Percentiles rank a stretch among this genome's conserved stretches.
These are phyloP conservation scores for Heterotis niloticus DNA, from an alignment of 2,113 vertebrate genomes.

Conservation along the genomic window DNA sequence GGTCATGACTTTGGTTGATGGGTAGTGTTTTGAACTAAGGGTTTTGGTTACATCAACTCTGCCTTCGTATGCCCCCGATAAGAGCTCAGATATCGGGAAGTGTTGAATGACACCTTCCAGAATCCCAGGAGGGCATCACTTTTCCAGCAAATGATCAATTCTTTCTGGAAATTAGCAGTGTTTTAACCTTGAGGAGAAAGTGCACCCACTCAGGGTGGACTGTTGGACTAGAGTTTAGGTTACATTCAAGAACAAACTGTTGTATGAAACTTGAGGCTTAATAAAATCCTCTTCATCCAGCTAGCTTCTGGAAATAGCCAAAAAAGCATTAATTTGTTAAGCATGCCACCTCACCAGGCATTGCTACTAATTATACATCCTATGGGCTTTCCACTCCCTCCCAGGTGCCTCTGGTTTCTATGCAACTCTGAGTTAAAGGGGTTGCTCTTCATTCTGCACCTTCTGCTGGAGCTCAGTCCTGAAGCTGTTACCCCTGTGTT, in stretches of 20 bases:
- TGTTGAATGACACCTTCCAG: slow-evolving; percentile 9
- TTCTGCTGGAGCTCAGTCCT: too few relatives aligned
- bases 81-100: slow-evolving; percentile 20
- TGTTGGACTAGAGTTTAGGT: background rate
- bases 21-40: background rate
- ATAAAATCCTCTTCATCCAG: background rate
- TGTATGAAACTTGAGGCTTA: background rate
- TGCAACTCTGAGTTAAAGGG: slow-evolving; percentile 22
- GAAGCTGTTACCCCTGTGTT: too few relatives aligned
- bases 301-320: slow-evolving; percentile 28
- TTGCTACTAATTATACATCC: slow-evolving; percentile 44
- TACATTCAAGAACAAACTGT: background rate
- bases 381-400: slow-evolving; percentile 23
- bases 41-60: background rate
- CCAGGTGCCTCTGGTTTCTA: slow-evolving; percentile 23
- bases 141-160: background rate
- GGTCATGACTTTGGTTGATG: background rate
- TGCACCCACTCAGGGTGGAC: background rate
- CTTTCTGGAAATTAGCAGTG: slow-evolving; percentile 1
- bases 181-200: slow-evolving; percentile 12
- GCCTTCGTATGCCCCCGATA: slow-evolving; percentile 16
- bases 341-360: slow-evolving; percentile 37
- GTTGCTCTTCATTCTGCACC: background rate
- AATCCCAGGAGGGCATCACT: background rate
- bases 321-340: slow-evolving; percentile 39